Percentiles rank a stretch among this genome's conserved stretches.
Conservation (phyloP, 2,113 vertebrate species). For the Lathamus discolor region DNA sequence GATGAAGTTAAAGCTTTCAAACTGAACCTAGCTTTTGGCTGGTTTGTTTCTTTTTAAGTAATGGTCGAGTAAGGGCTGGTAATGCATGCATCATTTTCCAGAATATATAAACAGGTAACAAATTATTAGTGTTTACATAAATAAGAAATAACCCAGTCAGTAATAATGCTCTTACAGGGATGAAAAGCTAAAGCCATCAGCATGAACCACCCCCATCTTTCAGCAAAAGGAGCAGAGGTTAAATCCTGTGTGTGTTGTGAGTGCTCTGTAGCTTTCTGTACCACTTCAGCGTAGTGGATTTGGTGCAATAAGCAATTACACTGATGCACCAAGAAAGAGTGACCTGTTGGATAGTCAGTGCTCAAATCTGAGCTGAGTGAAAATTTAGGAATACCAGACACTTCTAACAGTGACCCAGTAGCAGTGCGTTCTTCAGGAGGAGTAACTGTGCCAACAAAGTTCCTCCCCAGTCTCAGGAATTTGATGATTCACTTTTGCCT, state of each 20-base stretch:
- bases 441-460: neutral
- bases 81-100: neutral
- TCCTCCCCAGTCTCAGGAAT: neutral
- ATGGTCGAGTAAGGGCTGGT: neutral
- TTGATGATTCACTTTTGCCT: neutral
- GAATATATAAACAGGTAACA: neutral
- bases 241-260: neutral
- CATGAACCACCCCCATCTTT: neutral
- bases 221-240: neutral
- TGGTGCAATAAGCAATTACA: neutral
- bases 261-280: rapidly evolving
- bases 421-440: neutral
- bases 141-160: neutral
- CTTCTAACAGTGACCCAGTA: neutral
- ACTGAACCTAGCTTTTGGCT: neutral
- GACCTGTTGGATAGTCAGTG: neutral
- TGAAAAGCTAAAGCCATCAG: neutral
- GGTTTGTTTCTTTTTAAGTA: neutral
- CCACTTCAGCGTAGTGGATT: neutral
- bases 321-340: neutral
- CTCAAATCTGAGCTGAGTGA: neutral
- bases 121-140: neutral
- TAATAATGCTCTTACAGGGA: neutral
- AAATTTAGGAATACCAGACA: neutral
- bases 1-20: neutral